Conservation (phyloP, 2,888 invertebrate species). For the Micoletzkya japonica region DNA sequence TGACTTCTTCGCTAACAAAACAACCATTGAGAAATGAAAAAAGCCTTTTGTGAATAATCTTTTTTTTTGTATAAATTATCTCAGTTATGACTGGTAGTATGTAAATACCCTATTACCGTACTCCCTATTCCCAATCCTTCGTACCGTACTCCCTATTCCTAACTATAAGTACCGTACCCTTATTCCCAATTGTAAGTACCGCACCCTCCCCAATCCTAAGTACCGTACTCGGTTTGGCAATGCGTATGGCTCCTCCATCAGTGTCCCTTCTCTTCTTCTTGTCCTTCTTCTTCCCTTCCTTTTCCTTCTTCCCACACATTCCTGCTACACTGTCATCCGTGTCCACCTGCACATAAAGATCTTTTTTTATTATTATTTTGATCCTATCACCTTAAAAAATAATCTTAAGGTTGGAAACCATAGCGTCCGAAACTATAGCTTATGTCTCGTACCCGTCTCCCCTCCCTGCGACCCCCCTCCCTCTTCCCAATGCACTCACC, state of each 20-base stretch:
- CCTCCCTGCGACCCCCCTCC: no score
- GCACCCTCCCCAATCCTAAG: no score
- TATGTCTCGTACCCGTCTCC: no score
- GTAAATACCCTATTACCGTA: background rate
- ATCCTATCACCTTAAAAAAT: no score
- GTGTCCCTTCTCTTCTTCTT: constrained; percentile 26
- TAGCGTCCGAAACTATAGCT: no score
- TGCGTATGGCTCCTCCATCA: background rate
- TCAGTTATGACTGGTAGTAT: background rate
- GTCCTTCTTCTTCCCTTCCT: constrained; percentile 7
- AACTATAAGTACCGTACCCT: no score
- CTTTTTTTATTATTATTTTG: no score
- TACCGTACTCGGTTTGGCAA: background rate
- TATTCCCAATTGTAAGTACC: no score
- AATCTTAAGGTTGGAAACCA: no score
- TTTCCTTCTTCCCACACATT: constrained; percentile 34
- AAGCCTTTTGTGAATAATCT: background rate
- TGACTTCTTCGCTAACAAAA: no score
- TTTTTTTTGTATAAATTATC: background rate
- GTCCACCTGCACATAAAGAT: constrained; percentile 34
- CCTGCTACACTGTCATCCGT: constrained; percentile 50
- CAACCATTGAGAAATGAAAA: no score
- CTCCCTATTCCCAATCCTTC: background rate
- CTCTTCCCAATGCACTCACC: background rate
- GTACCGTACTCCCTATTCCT: no score